Conservation (phyloP, 2,797 vertebrate species). For the Psittacula echo region DNA sequence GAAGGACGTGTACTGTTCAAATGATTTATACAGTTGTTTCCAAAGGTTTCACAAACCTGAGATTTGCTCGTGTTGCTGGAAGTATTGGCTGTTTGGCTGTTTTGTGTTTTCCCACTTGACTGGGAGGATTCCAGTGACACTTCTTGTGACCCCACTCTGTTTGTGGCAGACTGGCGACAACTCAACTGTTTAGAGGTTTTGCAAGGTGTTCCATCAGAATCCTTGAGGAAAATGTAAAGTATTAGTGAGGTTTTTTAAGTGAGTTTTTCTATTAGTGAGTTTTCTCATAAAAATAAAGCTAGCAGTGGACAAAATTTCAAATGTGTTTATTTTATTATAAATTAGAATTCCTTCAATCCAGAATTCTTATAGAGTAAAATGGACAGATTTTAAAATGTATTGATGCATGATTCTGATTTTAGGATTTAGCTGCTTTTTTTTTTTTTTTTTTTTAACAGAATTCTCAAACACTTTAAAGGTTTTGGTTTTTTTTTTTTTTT, state of each 20-base stretch:
- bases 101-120: conserved; percentile 83
- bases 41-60: conserved; percentile 82
- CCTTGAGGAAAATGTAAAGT: conserved; percentile 78
- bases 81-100: conserved; percentile 82
- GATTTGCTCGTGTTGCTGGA: conserved; percentile 88
- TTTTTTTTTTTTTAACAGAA: not conserved
- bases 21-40: not conserved
- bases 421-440: not conserved
- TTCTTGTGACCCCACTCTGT: conserved; percentile 83
- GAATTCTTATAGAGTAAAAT: not conserved
- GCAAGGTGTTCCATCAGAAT: conserved; percentile 95
- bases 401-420: not conserved
- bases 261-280: not conserved
- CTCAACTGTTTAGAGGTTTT: conserved; percentile 94
- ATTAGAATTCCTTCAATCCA: conserved; percentile 8
- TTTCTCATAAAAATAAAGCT: conserved; percentile 11
- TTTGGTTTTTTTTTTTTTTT: not conserved
- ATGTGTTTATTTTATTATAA: not conserved
- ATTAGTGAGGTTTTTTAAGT: conserved; percentile 10
- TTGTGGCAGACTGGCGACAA: conserved; percentile 80
- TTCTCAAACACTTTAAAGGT: not conserved
- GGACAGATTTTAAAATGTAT: not conserved
- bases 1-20: not conserved
- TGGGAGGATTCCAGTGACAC: conserved; percentile 78
- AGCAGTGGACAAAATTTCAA: conserved; percentile 14